A percentile compares a stretch with the other conserved stretches of the same genome.
phyloP scores from a whole-genome alignment of 2,888 invertebrate genomes.

The Pyralis farinalis region DNA sequence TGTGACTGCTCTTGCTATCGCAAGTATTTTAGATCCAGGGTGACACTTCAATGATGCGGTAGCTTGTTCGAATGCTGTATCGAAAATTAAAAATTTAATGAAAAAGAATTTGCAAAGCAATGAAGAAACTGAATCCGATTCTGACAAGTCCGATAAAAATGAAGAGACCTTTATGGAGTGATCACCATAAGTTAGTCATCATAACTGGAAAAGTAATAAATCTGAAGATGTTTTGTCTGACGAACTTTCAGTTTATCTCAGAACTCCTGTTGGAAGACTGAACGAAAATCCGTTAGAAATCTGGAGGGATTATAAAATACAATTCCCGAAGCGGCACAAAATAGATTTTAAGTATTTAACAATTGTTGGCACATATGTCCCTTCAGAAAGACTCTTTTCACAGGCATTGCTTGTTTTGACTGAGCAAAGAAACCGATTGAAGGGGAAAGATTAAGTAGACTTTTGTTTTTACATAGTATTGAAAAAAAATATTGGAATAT shows the following conservation, averaged over 20 bases:
- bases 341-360: slow-evolving; percentile 21
- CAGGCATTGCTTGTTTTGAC: slow-evolving; percentile 13
- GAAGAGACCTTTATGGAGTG: slow-evolving; percentile 19
- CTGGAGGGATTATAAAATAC: slow-evolving; percentile 20
- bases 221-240: slow-evolving; percentile 13
- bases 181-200: slow-evolving; percentile 23
- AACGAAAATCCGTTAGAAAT: slow-evolving; percentile 19
- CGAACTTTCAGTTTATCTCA: slow-evolving; percentile 4
- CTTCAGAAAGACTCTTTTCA: slow-evolving; percentile 19
- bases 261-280: slow-evolving; percentile 8
- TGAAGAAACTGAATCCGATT: slow-evolving; percentile 17
- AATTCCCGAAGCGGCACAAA: slow-evolving; percentile 18
- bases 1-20: slow-evolving; percentile 25
- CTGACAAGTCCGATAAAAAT: slow-evolving; percentile 24
- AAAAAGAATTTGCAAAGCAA: slow-evolving; percentile 13
- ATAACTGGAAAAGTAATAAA: slow-evolving; percentile 19
- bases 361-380: slow-evolving; percentile 19
- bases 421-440: slow-evolving; percentile 15
- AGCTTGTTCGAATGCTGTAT: slow-evolving; percentile 11
- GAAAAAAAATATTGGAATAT: too few relatives aligned
- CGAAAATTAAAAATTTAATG: slow-evolving; percentile 19
- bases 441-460: slow-evolving; percentile 13
- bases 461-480: too few relatives aligned
- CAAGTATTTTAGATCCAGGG: slow-evolving; percentile 29
- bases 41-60: slow-evolving; percentile 18